phyloP scores from a whole-genome alignment of 2,113 vertebrate genomes.

The Spilogale gracilis region DNA sequence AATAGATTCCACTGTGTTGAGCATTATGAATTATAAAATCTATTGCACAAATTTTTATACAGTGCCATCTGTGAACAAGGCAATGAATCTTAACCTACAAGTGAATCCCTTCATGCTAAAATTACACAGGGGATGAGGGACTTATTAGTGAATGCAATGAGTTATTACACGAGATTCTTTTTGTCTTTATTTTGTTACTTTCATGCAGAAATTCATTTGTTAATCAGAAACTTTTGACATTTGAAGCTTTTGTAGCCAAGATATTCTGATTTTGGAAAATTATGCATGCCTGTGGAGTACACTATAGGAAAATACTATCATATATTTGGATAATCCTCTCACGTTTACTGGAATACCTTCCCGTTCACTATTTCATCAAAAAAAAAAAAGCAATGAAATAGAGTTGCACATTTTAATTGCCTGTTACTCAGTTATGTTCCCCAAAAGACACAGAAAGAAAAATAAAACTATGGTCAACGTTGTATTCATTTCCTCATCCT shows the following conservation, averaged over 20 bases:
- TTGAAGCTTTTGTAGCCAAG: background rate
- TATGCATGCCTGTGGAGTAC: background rate
- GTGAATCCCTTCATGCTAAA: background rate
- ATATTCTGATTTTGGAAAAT: conserved; percentile 15
- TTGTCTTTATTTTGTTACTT: background rate
- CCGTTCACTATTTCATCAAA: background rate
- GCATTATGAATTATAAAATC: background rate
- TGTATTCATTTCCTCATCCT: background rate
- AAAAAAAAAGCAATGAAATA: background rate
- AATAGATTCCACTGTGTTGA: background rate
- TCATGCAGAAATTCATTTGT: background rate
- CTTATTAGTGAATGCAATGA: background rate
- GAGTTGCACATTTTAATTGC: background rate
- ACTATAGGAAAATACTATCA: background rate
- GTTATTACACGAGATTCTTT: background rate
- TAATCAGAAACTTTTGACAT: background rate
- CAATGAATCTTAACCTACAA: conserved; percentile 11
- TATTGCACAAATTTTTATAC: background rate
- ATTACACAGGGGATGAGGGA: background rate
- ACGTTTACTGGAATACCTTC: background rate
- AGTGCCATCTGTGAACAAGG: background rate
- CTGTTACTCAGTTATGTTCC: background rate
- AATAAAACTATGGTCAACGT: background rate
- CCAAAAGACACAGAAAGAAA: background rate
- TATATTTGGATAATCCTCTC: background rate